Evolutionary conservation across 2,113 vertebrate genomes (phyloP), one percentile per base, ranked within the genome.

Genomic region (Trematomus loennbergii): DNA sequence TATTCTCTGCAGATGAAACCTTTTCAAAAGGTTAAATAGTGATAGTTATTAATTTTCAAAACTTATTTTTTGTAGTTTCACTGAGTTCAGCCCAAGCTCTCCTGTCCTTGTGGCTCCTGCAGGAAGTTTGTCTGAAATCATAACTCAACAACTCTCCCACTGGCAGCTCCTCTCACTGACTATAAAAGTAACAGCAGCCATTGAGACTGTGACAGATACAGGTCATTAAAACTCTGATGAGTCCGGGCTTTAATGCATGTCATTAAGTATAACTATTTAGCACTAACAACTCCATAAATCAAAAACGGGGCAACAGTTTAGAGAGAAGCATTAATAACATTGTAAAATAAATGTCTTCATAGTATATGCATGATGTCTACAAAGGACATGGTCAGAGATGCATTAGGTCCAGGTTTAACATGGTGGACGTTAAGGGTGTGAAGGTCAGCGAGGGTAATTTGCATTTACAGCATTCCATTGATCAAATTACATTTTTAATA

Each of bases 161-260:
- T 74, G 83, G 69, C 76, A 71, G 22, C 16, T 20, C 22, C 63
- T 12, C 17, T 67, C 69, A n/a, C 25, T 10, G 72, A 18, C 72
- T 22, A 61, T 83, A 77, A 54, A 50, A 77, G 40, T 45, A 71
- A 81, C n/a, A 55, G 50, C 63, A 43, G 36, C 54, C 74, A 78
- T 70, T 49, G 58, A 80, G 77, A 48, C 53, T 69, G 49, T 58
- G 70, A 66, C 63, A 65, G 72, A 79, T 50, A 69, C 11, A 9
- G 72, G 22, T 25, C 78, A 57, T 45, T 84, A 71, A 78, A 74
- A 62, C 78, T 60, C 50, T 57, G 63, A 25, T 48, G 55, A 40
- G 71, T 65, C 12, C 3, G 11, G 71, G 70, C 36, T 29, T 25
- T 25, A 13, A 36, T 61, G 18, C 66, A 49, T 53, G 5, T 70